Evolutionary conservation across 92 coral and sea anemone species (phyloP).

Genomic region (Palythoa grandis): DNA sequence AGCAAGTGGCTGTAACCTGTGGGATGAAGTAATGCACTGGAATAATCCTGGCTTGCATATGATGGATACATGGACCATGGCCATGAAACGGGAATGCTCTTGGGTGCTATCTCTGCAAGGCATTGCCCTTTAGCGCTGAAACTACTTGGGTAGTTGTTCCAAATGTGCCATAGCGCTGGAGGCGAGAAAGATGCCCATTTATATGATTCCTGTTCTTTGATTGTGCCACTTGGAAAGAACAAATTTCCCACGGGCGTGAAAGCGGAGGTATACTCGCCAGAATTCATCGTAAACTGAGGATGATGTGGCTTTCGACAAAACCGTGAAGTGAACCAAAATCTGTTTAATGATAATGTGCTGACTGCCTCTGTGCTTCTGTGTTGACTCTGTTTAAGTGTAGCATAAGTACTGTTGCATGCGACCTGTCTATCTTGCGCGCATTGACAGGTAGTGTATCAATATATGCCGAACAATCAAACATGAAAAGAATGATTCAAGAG

Average conservation of each 20-base stretch:
- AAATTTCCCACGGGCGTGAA: slow-evolving; percentile 34
- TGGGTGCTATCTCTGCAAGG: slow-evolving; percentile 4
- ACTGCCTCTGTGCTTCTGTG: slow-evolving; percentile 17
- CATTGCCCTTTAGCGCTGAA: neutral
- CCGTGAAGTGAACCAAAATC: neutral
- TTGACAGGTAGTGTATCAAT: slow-evolving; percentile 72
- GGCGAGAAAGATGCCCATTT: slow-evolving; percentile 33
- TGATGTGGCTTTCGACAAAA: neutral
- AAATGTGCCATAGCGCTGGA: slow-evolving; percentile 38
- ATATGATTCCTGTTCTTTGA: slow-evolving; percentile 29
- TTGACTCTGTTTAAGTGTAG: slow-evolving; percentile 6
- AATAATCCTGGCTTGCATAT: slow-evolving; percentile 51
- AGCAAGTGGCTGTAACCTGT: slow-evolving; percentile 50
- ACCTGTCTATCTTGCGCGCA: slow-evolving; percentile 41
- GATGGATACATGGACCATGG: slow-evolving; percentile 53
- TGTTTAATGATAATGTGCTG: slow-evolving; percentile 11
- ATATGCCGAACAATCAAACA: slow-evolving; percentile 51
- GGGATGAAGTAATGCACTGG: slow-evolving; percentile 40
- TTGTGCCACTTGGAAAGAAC: slow-evolving; percentile 23
- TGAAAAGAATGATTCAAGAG: slow-evolving; percentile 32
- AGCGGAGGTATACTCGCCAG: slow-evolving; percentile 22
- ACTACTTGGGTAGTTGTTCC: slow-evolving; percentile 25
- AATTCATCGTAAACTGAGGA: neutral
- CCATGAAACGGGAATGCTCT: neutral
- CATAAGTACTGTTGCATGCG: slow-evolving; percentile 58